Evolutionary conservation across 2,113 vertebrate species (phyloP).

Genomic region (Pristiophorus japonicus): DNA sequence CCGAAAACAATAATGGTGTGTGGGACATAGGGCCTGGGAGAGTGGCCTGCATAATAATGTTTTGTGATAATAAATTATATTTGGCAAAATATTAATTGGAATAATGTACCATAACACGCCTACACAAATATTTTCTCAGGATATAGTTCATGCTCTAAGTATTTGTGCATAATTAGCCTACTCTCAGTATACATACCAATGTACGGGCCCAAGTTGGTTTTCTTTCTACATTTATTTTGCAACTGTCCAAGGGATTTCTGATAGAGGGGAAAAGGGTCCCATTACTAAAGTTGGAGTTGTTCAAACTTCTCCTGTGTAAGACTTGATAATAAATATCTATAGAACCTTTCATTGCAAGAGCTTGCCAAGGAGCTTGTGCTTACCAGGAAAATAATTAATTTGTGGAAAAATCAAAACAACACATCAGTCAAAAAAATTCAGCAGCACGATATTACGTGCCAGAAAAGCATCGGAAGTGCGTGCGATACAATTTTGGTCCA

Average conservation of each 20-base stretch:
- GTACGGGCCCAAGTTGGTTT: background rate
- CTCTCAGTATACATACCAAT: background rate
- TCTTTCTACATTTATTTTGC: background rate
- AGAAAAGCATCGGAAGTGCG: background rate
- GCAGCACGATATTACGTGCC: background rate
- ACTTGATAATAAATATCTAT: background rate
- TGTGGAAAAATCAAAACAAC: background rate
- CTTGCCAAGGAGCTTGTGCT: background rate
- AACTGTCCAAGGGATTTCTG: background rate
- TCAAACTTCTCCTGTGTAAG: background rate
- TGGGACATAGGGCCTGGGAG: background rate
- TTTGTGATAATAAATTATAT: background rate
- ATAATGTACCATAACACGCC: background rate
- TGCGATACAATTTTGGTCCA: too few relatives aligned
- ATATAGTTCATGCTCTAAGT: background rate
- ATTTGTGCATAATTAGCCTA: background rate
- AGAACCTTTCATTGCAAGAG: background rate
- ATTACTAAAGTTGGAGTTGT: background rate
- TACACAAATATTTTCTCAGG: background rate
- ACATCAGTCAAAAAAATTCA: background rate
- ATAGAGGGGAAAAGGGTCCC: too few relatives aligned
- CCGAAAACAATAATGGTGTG: background rate
- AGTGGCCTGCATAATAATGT: background rate
- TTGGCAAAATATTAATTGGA: slow-evolving; percentile 16
- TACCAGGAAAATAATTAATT: background rate